Percentiles rank a stretch among this genome's conserved stretches.
Conservation (phyloP, 2,113 vertebrate genomes). For the Protomyctophum bolini region DNA sequence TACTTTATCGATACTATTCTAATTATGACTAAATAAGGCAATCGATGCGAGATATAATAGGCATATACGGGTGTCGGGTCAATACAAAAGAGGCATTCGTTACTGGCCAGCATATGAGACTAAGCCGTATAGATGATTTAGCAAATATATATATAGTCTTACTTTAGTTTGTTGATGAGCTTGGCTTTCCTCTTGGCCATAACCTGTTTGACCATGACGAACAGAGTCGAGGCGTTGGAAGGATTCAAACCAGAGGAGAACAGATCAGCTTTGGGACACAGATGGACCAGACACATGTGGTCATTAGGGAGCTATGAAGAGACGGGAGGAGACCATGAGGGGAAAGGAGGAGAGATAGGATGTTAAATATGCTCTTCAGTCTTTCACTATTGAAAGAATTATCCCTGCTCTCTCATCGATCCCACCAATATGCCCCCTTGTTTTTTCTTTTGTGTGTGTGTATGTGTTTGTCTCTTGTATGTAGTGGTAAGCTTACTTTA, state of each 20-base stretch:
- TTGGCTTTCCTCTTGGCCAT: constrained; percentile 82
- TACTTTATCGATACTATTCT: too few relatives aligned
- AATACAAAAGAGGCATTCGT: too few relatives aligned
- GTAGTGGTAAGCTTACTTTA: too few relatives aligned
- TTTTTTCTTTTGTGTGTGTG: too few relatives aligned
- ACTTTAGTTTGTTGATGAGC: constrained; percentile 85
- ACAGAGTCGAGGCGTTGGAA: constrained; percentile 80
- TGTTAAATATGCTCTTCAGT: background rate
- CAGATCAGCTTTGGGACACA: constrained; percentile 85
- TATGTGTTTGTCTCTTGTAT: too few relatives aligned
- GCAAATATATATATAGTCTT: constrained; percentile 54
- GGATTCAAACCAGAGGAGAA: constrained; percentile 83
- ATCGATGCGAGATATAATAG: too few relatives aligned
- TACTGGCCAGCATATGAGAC: too few relatives aligned
- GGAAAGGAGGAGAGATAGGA: background rate
- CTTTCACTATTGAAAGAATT: background rate
- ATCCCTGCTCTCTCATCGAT: too few relatives aligned
- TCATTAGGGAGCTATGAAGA: constrained; percentile 72
- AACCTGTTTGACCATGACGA: constrained; percentile 91
- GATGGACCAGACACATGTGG: constrained; percentile 85
- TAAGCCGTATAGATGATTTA: too few relatives aligned
- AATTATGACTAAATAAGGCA: too few relatives aligned
- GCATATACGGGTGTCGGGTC: too few relatives aligned
- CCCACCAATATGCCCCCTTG: too few relatives aligned
- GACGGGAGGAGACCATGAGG: constrained; percentile 7